Evolutionary conservation across 2,797 vertebrate species (phyloP).

Genomic region (Hyperoplus lanceolatus): DNA sequence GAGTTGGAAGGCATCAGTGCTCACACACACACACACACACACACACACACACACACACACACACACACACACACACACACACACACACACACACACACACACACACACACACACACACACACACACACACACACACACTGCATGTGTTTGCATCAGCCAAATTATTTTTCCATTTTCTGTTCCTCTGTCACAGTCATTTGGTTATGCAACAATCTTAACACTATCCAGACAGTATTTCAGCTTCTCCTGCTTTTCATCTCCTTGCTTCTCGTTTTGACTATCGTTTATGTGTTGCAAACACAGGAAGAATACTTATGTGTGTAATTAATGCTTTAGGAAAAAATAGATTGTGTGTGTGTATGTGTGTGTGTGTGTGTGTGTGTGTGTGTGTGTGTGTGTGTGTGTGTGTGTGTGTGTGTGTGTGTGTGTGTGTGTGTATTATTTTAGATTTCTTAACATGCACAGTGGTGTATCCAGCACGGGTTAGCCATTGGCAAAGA

Average conservation of each 20-base stretch:
- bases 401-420: too few relatives aligned
- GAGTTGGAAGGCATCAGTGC: constrained; percentile 14
- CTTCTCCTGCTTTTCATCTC: constrained; percentile 48
- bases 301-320: background rate
- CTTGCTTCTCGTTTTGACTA: constrained; percentile 1
- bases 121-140: background rate
- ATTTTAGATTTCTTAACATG: background rate
- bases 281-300: constrained; percentile 2
- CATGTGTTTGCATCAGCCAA: constrained; percentile 55
- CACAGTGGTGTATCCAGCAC: background rate
- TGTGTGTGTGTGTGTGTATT: background rate
- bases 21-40: background rate
- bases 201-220: constrained; percentile 66
- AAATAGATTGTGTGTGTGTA: background rate
- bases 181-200: constrained; percentile 36
- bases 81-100: background rate
- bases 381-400: too few relatives aligned
- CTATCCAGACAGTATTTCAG: constrained; percentile 35
- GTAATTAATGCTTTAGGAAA: background rate
- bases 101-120: constrained; percentile 9
- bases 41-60: constrained; percentile 1
- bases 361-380: background rate
- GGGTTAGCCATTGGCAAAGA: background rate
- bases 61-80: constrained; percentile 1
- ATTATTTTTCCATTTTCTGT: constrained; percentile 70